Evolutionary conservation across 2,888 invertebrate species (phyloP), one percentile per base, ranked within the genome.

Genomic region (Caenorhabditis uteleia): DNA sequence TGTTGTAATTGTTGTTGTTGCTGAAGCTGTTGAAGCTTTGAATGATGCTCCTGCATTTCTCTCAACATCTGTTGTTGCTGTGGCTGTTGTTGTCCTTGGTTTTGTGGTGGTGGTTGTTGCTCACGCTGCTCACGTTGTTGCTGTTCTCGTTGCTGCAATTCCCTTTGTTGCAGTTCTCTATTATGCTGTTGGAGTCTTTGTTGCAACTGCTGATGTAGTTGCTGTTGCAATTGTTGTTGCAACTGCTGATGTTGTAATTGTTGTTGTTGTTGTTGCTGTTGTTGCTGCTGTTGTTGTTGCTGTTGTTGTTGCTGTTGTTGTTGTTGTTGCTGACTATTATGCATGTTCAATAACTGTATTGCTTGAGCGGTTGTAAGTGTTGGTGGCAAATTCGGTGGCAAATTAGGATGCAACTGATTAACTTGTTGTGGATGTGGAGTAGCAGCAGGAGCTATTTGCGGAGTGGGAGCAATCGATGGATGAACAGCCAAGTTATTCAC

Each of bases 241-340:
- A 39, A 20, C 27, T 46, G 53, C 27, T 48, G 55, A 25, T 58
- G 47, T 29, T 29, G 29, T 6, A 12, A 6, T 29, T 8, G 12
- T 29, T 8, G 34, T 12, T 5, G 7, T 8, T 34, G 8, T n/a
- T 34, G 34, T 39, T 39, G 48, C 10, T n/a, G 25, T 20, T 29
- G 42, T 18, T 42, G 40, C 3, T 25, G 27, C 7, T 36, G 47
- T 20, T 57, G 43, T 14, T 33, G 16, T 14, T 36, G 27, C 14
- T 38, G 58, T 36, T 36, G 51, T 7, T 31, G 42, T 16, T 50
- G 50, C 14, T 34, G 47, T 43, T 64, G 58, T 18, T 51, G 51
- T n/a, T 44, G 29, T 27, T 40, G 40, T 29, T 29, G 38, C 12
- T 25, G 16, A 7, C 4, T 7, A 3, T 47, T 36, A 25, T 40